Percentiles rank a stretch among this genome's conserved stretches.
These are phyloP conservation scores for Alentia gelatinosa DNA, from an alignment of 2,888 invertebrate genomes.

Conservation along the genomic window DNA sequence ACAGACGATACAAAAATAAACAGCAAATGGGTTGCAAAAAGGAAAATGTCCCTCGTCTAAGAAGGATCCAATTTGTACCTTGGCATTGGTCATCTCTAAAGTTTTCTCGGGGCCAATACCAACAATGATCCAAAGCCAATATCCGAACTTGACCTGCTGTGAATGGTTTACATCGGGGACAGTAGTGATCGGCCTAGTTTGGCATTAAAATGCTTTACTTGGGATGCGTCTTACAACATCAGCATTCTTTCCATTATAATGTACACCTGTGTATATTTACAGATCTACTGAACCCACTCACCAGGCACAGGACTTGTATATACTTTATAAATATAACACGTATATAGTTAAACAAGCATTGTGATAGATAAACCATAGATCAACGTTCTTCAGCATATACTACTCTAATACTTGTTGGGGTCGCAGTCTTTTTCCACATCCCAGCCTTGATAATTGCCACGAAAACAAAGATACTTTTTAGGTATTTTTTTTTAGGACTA, in stretches of 20 bases:
- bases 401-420: not conserved
- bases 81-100: not conserved
- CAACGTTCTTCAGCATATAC: not conserved
- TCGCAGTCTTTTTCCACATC: not conserved
- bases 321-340: not conserved
- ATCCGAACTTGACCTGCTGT: no score
- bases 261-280: not conserved
- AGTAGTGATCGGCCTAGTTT: not conserved
- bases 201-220: not conserved
- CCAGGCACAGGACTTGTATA: not conserved
- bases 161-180: not conserved
- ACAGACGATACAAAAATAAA: slow-evolving; percentile 16
- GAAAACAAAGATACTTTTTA: not conserved
- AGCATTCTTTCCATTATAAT: not conserved
- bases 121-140: no score
- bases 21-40: not conserved
- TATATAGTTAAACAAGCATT: not conserved
- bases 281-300: not conserved
- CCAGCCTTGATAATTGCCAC: not conserved
- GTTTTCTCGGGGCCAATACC: not conserved
- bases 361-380: not conserved
- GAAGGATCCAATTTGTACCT: not conserved
- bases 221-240: not conserved
- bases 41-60: not conserved
- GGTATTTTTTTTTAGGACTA: not conserved